phyloP scores from a whole-genome alignment of 2,797 vertebrate genomes.

The Sebastes steindachneri region DNA sequence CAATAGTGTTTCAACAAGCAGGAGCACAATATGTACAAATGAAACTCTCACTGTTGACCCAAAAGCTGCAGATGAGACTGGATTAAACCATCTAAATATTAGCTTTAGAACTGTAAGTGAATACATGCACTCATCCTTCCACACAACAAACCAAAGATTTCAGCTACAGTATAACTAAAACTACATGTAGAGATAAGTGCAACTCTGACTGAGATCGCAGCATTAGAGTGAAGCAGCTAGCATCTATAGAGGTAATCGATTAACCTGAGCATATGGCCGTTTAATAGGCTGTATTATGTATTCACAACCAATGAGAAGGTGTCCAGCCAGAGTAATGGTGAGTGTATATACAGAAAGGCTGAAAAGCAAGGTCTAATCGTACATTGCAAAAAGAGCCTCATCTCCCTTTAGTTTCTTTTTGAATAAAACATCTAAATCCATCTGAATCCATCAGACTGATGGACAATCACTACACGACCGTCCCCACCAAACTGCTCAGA shows the following conservation, averaged over 20 bases:
- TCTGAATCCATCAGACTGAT: slow-evolving; percentile 26
- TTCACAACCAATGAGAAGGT: slow-evolving; percentile 30
- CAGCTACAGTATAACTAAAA: neutral
- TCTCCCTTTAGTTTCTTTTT: neutral
- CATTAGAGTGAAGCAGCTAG: slow-evolving; percentile 30
- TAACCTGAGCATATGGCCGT: slow-evolving; percentile 24
- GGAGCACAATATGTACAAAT: neutral
- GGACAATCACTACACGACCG: slow-evolving; percentile 2
- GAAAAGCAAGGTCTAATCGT: neutral
- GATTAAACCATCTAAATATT: neutral
- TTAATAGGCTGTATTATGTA: slow-evolving; percentile 13
- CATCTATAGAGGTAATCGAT: slow-evolving; percentile 58
- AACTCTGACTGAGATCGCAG: slow-evolving; percentile 17
- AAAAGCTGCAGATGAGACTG: neutral
- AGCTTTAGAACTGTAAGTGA: neutral
- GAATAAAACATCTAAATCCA: slow-evolving; percentile 23
- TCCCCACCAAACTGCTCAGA: neutral
- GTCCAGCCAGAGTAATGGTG: neutral
- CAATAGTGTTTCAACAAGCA: neutral
- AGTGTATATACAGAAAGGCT: neutral
- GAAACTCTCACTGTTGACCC: neutral
- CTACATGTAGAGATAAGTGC: neutral
- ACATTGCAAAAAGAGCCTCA: neutral
- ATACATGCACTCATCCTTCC: neutral
- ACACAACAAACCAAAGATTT: neutral